phyloP scores from a whole-genome alignment of 2,113 vertebrate genomes.

The Scytalopus superciliaris region DNA sequence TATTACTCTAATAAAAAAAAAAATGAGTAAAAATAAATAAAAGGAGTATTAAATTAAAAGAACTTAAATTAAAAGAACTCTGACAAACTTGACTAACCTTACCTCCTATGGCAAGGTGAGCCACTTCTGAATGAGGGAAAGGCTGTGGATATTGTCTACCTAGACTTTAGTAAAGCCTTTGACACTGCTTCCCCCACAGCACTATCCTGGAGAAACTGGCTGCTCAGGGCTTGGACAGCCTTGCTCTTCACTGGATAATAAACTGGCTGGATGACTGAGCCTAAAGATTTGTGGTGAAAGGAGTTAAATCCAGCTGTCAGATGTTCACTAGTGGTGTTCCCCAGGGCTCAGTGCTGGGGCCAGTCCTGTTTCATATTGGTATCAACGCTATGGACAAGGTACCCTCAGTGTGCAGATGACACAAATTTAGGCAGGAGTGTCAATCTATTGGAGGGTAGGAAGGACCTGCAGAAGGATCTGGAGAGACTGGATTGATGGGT shows the following conservation, averaged over 20 bases:
- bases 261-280: background rate
- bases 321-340: background rate
- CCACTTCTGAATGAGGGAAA: background rate
- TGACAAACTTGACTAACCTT: background rate
- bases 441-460: background rate
- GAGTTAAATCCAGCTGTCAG: background rate
- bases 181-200: background rate
- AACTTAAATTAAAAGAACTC: slow-evolving; percentile 8
- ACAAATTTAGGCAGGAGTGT: background rate
- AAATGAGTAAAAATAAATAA: slow-evolving; percentile 65
- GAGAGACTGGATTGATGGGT: background rate
- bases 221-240: background rate
- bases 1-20: slow-evolving; percentile 66
- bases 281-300: background rate
- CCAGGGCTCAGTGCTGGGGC: background rate
- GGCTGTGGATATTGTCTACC: background rate
- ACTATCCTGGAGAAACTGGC: background rate
- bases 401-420: background rate
- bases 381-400: background rate
- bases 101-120: background rate
- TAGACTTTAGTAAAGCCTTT: background rate
- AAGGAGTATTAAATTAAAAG: slow-evolving; percentile 65
- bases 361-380: background rate
- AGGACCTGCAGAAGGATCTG: background rate
- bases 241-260: background rate